phyloP scores from a whole-genome alignment of 2,113 vertebrate genomes.

The Dissostichus mawsoni region DNA sequence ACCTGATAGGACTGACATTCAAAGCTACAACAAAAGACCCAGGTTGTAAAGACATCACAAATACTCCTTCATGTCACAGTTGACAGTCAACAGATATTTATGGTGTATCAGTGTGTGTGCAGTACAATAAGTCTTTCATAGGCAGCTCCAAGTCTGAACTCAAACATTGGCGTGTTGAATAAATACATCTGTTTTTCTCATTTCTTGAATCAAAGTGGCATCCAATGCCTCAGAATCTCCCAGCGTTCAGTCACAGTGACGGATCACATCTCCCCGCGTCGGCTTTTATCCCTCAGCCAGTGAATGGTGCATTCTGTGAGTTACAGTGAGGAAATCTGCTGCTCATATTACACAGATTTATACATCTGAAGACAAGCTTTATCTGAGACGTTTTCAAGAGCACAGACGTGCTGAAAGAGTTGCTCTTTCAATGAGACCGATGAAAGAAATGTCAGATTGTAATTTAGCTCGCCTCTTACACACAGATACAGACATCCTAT shows the following conservation, averaged over 20 bases:
- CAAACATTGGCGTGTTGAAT: neutral
- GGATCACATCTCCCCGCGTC: constrained; percentile 38
- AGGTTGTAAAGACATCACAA: neutral
- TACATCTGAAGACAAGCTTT: constrained; percentile 60
- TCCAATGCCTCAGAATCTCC: constrained; percentile 5
- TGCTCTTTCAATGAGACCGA: constrained; percentile 49
- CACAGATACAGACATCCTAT: constrained; percentile 26
- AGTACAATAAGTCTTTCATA: constrained; percentile 6
- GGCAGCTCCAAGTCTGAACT: constrained; percentile 16
- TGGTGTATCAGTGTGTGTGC: constrained; percentile 1
- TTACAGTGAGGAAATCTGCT: constrained; percentile 37
- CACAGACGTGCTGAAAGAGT: constrained; percentile 47
- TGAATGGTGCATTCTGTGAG: constrained; percentile 44
- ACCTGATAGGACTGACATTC: neutral
- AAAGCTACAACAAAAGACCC: neutral
- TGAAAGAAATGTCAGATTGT: constrained; percentile 64
- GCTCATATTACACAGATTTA: constrained; percentile 62
- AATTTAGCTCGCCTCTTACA: constrained; percentile 47
- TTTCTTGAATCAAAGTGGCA: constrained; percentile 31
- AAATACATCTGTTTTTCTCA: constrained; percentile 50
- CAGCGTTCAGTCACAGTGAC: constrained; percentile 50
- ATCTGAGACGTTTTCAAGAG: constrained; percentile 62
- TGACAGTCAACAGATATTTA: constrained; percentile 6
- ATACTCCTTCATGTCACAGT: too few species aligned
- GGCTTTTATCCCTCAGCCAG: constrained; percentile 43